Evolutionary conservation across 2,113 vertebrate species (phyloP).

Genomic region (Thinocorus orbignyianus): DNA sequence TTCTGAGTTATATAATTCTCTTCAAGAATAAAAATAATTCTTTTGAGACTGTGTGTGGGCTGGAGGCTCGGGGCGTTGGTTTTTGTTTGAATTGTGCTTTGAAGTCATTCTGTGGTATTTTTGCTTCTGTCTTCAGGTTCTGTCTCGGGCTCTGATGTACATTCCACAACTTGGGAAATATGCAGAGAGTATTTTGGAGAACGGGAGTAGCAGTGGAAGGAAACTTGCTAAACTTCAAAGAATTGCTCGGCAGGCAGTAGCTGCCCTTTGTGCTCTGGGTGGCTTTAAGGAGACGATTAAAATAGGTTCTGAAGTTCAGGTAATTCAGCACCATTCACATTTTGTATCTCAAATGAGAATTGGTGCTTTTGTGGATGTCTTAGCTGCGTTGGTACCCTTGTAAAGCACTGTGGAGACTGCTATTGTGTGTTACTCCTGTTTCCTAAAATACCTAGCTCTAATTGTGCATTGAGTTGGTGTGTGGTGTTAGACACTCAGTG

Average conservation of each 20-base stretch:
- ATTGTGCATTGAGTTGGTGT: background rate
- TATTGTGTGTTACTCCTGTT: background rate
- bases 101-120: background rate
- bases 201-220: slow-evolving; percentile 90
- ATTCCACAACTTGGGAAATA: slow-evolving; percentile 96
- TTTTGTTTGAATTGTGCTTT: slow-evolving; percentile 20
- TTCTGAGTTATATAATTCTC: background rate
- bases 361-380: background rate
- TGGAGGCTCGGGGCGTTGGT: background rate
- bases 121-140: slow-evolving; percentile 77
- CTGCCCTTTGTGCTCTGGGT: slow-evolving; percentile 94
- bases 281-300: slow-evolving; percentile 99
- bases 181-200: slow-evolving; percentile 95
- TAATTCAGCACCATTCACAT: slow-evolving; percentile 21
- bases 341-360: background rate
- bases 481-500: background rate
- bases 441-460: background rate
- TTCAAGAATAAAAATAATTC: slow-evolving; percentile 4
- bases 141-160: slow-evolving; percentile 95
- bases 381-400: background rate
- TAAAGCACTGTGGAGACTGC: background rate
- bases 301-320: slow-evolving; percentile 98
- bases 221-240: slow-evolving; percentile 94
- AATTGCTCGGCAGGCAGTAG: slow-evolving; percentile 93
- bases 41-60: slow-evolving; percentile 41